Conservation (phyloP, 1,140 invertebrate species). For the Phortica variegata region DNA sequence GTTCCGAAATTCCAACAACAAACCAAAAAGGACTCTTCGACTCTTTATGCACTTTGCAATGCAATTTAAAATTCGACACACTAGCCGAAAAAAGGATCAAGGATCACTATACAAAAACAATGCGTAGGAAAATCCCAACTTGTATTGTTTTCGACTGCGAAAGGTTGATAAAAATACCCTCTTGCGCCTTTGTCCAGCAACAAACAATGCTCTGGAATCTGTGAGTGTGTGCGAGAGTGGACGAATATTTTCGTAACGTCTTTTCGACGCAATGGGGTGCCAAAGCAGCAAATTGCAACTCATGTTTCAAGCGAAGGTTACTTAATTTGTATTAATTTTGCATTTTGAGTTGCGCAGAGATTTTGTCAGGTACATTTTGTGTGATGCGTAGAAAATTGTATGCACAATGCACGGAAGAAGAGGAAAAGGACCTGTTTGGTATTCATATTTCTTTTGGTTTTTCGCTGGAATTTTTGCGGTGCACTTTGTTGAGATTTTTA, state of each 20-base stretch:
- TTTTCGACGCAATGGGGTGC: constrained; percentile 13
- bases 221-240: too few relatives aligned
- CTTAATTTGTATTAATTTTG: constrained; percentile 49
- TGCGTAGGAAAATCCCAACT: constrained; percentile 34
- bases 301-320: constrained; percentile 34
- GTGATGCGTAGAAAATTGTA: constrained; percentile 45
- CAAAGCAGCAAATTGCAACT: too few relatives aligned
- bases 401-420: constrained; percentile 28
- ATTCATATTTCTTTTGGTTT: constrained; percentile 14
- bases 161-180: constrained; percentile 17
- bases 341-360: constrained; percentile 25
- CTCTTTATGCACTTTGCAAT: constrained; percentile 21
- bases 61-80: constrained; percentile 43
- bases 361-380: constrained; percentile 34
- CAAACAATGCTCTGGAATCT: too few relatives aligned
- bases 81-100: constrained; percentile 28
- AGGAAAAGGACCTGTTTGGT: constrained; percentile 4
- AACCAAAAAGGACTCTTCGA: too few relatives aligned
- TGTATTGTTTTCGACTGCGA: constrained; percentile 43
- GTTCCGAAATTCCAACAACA: constrained; percentile 22
- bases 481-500: too few relatives aligned
- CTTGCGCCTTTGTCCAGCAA: constrained; percentile 7
- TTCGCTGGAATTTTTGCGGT: constrained; percentile 45
- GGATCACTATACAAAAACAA: constrained; percentile 27
- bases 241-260: constrained; percentile 37